Base-by-base conservation (phyloP, 2,888 invertebrate species). In the Apomyelois bistriatella region DNA sequence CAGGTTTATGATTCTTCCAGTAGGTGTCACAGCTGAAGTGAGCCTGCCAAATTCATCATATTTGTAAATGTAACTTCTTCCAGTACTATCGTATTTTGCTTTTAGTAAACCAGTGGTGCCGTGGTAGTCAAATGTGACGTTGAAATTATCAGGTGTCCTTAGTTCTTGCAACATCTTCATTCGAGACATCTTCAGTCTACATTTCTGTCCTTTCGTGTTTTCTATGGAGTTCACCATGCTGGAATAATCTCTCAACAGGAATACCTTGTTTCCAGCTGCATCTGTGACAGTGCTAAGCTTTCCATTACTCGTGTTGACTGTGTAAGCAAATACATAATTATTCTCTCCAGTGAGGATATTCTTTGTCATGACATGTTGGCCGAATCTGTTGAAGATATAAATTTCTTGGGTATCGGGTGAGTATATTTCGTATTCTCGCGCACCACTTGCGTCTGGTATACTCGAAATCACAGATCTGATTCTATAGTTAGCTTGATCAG, bases 381-480 rank as follows among this genome's bases (percentile, higher is more conserved):
- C 99, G 73, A 98, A 97, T 63, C 97, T 91, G 70, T 98, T 98
- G 86, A 98, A 98, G 17, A 97, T 94, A 70, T 97, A 98, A 57
- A 97, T 95, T 80, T 99, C 99, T 80, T 98, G 98, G 2, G 97
- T 97, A 68, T 98, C 98, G 0, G 98, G 97, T 0, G 98, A 97
- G 70, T 96, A 97, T 54, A 99, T 97, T 79, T 98, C 97, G 76
- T 98, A 99, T 73, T 97, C 96, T 42, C 97, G 91, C 0, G 95
- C 93, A 0, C 94, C 92, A 66, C 95, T 96, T 0, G 96, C 95
- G 62, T 96, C 96, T 0, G 97, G 97, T 56, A 97, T 96, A 68
- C 96, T 96, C 0, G 97, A 96, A 93, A 95, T 96, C 0, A 97
- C 96, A 0, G 96, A 96, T 40, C 97, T 91, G 51, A 97, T 96